phyloP scores from a whole-genome alignment of 2,797 vertebrate species.

The Spinibarbus caldwelli region DNA sequence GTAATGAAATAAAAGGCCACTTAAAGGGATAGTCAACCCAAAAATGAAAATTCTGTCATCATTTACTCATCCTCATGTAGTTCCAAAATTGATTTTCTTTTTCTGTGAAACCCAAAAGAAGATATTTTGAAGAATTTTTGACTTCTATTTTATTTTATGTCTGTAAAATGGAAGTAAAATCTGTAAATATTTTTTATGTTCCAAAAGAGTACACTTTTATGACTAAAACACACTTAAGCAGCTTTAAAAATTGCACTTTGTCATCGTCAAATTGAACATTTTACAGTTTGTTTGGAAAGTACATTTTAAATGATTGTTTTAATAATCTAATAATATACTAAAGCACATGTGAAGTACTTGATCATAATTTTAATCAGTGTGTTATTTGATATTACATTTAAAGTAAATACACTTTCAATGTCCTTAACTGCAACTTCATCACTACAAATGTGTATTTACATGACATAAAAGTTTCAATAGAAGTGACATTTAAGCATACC shows the following conservation, averaged over 20 bases:
- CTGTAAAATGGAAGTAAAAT: too few species aligned
- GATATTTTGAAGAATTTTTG: not conserved
- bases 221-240: not conserved
- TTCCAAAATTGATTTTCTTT: not conserved
- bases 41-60: not conserved
- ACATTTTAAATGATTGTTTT: too few species aligned
- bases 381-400: not conserved
- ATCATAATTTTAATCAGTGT: not conserved
- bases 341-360: not conserved
- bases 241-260: not conserved
- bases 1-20: not conserved
- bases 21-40: not conserved
- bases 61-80: not conserved
- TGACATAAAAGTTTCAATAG: not conserved
- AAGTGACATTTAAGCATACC: not conserved
- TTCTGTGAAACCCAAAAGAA: not conserved
- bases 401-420: not conserved
- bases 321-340: not conserved
- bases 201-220: not conserved
- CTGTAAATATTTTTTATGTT: too few species aligned
- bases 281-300: too few species aligned
- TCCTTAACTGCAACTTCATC: not conserved
- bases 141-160: not conserved
- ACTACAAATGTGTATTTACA: not conserved
- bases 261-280: too few species aligned